A percentile compares a stretch with the other conserved stretches of the same genome.
phyloP scores from a whole-genome alignment of 2,797 vertebrate genomes.

The Lagorchestes hirsutus region DNA sequence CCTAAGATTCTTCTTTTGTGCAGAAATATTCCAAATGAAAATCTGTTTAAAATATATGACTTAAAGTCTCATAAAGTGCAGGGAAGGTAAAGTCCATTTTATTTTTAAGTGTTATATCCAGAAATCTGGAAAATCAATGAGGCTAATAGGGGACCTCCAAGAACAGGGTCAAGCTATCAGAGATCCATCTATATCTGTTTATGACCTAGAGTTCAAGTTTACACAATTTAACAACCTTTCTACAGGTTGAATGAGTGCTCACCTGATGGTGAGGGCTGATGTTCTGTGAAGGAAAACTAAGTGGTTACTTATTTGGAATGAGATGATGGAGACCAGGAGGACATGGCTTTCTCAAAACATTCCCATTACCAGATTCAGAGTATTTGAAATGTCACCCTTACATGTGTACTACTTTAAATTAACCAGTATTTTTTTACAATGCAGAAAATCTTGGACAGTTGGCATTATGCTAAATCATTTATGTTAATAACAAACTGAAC shows the following conservation, averaged over 20 bases:
- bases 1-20: neutral
- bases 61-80: conserved; percentile 22
- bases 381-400: neutral
- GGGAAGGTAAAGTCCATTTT: neutral
- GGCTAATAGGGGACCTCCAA: conserved; percentile 13
- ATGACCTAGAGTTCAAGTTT: neutral
- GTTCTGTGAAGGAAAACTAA: neutral
- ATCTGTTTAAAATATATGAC: conserved; percentile 7
- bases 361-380: neutral
- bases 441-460: neutral
- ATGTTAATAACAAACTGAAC: neutral
- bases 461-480: neutral
- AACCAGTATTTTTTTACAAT: neutral
- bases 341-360: neutral
- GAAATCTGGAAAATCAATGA: conserved; percentile 37
- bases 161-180: neutral
- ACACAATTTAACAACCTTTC: neutral
- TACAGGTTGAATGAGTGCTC: neutral
- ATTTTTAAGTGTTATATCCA: neutral
- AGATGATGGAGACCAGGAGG: neutral
- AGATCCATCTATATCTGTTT: neutral
- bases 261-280: neutral
- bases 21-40: conserved; percentile 2
- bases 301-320: neutral
- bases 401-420: neutral